Percentiles rank a stretch among this genome's conserved stretches.
Evolutionary conservation across 2,113 vertebrate genomes (phyloP).

Genomic region (Phyllostomus hastatus): DNA sequence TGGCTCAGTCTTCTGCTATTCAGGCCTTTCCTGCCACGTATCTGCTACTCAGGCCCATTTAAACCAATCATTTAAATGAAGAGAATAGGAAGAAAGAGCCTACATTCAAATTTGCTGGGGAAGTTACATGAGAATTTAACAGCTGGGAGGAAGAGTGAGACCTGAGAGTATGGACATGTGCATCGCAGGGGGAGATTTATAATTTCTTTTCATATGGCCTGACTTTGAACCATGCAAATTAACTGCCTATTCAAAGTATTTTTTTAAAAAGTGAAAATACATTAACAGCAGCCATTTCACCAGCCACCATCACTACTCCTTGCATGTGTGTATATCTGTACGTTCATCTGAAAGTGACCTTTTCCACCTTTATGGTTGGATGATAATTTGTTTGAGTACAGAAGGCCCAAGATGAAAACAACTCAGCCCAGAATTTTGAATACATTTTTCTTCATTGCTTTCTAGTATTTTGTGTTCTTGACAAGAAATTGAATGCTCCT

Average conservation of each 20-base stretch:
- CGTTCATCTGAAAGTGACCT: background rate
- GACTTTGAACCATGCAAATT: background rate
- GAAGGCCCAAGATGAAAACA: background rate
- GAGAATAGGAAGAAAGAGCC: background rate
- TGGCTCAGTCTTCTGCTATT: background rate
- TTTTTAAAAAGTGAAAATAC: background rate
- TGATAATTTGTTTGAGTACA: background rate
- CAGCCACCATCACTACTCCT: background rate
- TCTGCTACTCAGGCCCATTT: background rate
- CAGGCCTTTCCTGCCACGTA: background rate
- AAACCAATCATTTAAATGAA: background rate
- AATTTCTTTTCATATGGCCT: background rate
- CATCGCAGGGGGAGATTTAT: background rate
- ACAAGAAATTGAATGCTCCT: background rate
- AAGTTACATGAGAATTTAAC: background rate
- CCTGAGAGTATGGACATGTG: background rate
- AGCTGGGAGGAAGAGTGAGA: background rate
- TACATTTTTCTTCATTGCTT: background rate
- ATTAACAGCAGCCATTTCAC: background rate
- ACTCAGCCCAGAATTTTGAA: background rate
- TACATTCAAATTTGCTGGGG: background rate
- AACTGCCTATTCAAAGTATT: background rate
- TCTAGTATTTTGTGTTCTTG: background rate
- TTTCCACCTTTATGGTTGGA: background rate
- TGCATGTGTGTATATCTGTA: background rate